These are phyloP conservation scores for Clavelina lepadiformis DNA, from an alignment of 23 tunicate genomes.

Conservation along the genomic window DNA sequence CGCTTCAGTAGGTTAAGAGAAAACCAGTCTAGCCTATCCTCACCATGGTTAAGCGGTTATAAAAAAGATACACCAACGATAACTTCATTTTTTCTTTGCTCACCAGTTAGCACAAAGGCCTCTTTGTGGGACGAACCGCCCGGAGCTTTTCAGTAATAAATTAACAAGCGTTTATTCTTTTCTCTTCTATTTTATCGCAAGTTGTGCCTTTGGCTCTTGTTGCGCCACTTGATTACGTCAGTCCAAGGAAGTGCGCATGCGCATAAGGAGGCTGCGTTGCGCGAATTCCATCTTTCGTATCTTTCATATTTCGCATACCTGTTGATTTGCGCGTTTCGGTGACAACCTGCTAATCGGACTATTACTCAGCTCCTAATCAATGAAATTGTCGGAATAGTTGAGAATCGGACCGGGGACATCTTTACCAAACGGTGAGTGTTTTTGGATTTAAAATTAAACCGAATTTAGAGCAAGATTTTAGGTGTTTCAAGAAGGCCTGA, in stretches of 20 bases:
- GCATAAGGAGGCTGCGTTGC: conserved; percentile 62
- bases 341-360: conserved; percentile 14
- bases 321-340: conserved; percentile 6
- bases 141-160: conserved; percentile 23
- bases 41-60: too few relatives aligned
- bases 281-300: conserved; percentile 70
- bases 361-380: conserved; percentile 24
- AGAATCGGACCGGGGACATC: conserved; percentile 5
- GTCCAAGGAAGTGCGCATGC: conserved; percentile 79
- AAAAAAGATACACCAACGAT: too few relatives aligned
- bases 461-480: conserved; percentile 5
- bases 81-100: conserved; percentile 1
- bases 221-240: conserved; percentile 81
- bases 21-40: too few relatives aligned
- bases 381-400: conserved; percentile 15
- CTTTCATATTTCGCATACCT: conserved; percentile 91
- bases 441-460: too few relatives aligned
- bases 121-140: conserved; percentile 50
- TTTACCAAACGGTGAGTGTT: conserved; percentile 24
- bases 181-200: conserved; percentile 28
- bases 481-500: conserved; percentile 8
- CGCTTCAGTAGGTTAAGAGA: too few relatives aligned
- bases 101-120: conserved; percentile 30
- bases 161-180: conserved; percentile 22
- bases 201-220: conserved; percentile 4